Conservation (phyloP, 2,888 invertebrate species). For the Calephelis perditalis region DNA sequence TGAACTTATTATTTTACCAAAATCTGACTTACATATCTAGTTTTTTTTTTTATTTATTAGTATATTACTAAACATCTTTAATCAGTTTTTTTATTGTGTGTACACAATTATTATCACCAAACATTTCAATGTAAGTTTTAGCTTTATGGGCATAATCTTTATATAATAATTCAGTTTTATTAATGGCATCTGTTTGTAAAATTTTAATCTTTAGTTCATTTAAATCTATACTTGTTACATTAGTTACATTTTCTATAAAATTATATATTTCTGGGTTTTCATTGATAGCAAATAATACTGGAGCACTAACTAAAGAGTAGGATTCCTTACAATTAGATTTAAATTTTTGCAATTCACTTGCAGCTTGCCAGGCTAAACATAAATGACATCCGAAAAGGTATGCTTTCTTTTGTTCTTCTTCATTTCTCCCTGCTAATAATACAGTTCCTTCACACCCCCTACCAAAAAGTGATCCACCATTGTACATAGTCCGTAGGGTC, state of each 20-base stretch:
- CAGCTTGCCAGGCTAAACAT: conserved; percentile 89
- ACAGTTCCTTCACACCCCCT: conserved; percentile 90
- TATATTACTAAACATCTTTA: conserved; percentile 40
- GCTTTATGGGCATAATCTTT: conserved; percentile 54
- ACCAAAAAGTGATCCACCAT: conserved; percentile 82
- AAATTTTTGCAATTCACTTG: conserved; percentile 55
- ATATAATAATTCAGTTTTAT: conserved; percentile 51
- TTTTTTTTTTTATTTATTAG: conserved; percentile 21
- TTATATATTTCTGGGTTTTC: conserved; percentile 83
- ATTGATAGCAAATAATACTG: conserved; percentile 89
- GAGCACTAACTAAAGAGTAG: conserved; percentile 87
- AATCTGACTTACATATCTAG: neutral
- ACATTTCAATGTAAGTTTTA: conserved; percentile 44
- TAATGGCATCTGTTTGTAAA: conserved; percentile 55
- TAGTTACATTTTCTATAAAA: conserved; percentile 72
- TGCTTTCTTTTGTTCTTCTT: conserved; percentile 83
- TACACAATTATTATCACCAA: conserved; percentile 57
- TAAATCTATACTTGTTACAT: conserved; percentile 80
- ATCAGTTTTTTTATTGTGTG: conserved; percentile 60
- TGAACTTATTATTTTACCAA: too few relatives aligned
- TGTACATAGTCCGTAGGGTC: conserved; percentile 84
- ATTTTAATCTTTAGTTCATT: conserved; percentile 62
- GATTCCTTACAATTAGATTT: conserved; percentile 77
- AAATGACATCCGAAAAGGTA: conserved; percentile 89
- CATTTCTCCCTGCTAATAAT: conserved; percentile 83